These are phyloP conservation scores for Ciconia nigra DNA, from an alignment of 2,797 vertebrate genomes.

Conservation along the genomic window DNA sequence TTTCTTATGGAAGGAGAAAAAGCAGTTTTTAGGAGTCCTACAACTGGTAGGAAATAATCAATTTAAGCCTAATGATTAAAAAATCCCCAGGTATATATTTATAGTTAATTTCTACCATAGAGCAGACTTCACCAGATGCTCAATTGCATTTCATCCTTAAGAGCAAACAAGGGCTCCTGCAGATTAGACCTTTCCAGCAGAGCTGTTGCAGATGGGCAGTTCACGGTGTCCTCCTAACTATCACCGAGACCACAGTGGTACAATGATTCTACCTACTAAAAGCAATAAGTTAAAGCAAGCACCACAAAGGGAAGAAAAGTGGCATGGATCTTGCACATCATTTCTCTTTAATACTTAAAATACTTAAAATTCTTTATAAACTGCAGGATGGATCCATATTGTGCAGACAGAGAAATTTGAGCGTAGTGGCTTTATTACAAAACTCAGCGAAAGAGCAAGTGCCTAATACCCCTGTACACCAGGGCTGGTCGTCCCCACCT, in stretches of 20 bases:
- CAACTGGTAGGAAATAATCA: not conserved
- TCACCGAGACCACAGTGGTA: not conserved
- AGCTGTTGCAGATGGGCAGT: constrained; percentile 17
- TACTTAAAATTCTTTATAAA: not conserved
- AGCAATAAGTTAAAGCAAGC: not conserved
- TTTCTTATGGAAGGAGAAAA: not conserved
- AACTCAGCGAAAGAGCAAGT: not conserved
- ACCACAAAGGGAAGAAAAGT: not conserved
- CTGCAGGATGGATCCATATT: not conserved
- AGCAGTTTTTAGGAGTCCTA: not conserved
- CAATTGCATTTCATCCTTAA: not conserved
- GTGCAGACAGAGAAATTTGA: not conserved
- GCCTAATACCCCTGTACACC: not conserved
- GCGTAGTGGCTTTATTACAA: not conserved
- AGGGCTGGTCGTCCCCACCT: not conserved
- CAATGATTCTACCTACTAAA: not conserved
- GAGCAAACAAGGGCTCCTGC: constrained; percentile 37
- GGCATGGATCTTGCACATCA: not conserved
- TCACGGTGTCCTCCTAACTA: not conserved
- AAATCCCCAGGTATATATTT: constrained; percentile 4
- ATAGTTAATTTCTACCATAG: not conserved
- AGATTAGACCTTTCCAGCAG: constrained; percentile 24
- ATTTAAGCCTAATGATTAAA: constrained; percentile 12
- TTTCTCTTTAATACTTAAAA: not conserved
- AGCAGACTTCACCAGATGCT: constrained; percentile 29